Percentiles rank a stretch among this genome's conserved stretches.
phyloP scores from a whole-genome alignment of 2,888 invertebrate species.

The Habroteleia sp. region DNA sequence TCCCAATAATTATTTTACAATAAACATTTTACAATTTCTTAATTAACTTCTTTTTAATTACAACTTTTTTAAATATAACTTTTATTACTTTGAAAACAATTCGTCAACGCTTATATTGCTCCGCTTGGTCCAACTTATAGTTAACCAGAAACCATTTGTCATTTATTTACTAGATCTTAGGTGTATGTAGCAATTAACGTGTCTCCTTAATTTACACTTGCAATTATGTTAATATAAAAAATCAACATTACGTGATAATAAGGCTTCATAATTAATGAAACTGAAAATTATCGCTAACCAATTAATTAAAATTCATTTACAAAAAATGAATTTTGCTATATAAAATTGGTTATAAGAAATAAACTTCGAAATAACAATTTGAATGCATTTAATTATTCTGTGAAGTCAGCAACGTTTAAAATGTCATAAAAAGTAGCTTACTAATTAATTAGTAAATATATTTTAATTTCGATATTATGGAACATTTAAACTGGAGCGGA shows the following conservation, averaged over 20 bases:
- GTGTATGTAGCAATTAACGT: neutral
- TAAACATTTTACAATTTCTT: too few species aligned
- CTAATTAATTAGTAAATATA: neutral
- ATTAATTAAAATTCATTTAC: conserved; percentile 6
- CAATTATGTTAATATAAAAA: neutral
- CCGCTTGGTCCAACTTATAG: too few species aligned
- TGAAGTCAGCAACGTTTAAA: conserved; percentile 9
- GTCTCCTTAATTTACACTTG: neutral
- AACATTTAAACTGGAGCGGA: conserved; percentile 54
- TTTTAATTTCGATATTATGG: conserved; percentile 30
- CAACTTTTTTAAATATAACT: conserved; percentile 9
- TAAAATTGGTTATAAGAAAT: too few species aligned
- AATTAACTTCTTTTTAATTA: too few species aligned
- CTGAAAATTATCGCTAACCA: conserved; percentile 2
- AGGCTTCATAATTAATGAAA: neutral
- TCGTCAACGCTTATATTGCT: too few species aligned
- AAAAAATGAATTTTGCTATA: neutral
- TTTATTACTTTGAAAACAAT: too few species aligned
- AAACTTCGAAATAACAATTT: neutral
- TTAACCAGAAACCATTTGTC: too few species aligned
- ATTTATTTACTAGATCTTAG: neutral
- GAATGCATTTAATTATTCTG: neutral
- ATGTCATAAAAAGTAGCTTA: conserved; percentile 4
- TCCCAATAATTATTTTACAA: too few species aligned
- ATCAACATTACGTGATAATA: conserved; percentile 20